phyloP scores from a whole-genome alignment of 2,797 vertebrate genomes.

The Rousettus madagascariensis region DNA sequence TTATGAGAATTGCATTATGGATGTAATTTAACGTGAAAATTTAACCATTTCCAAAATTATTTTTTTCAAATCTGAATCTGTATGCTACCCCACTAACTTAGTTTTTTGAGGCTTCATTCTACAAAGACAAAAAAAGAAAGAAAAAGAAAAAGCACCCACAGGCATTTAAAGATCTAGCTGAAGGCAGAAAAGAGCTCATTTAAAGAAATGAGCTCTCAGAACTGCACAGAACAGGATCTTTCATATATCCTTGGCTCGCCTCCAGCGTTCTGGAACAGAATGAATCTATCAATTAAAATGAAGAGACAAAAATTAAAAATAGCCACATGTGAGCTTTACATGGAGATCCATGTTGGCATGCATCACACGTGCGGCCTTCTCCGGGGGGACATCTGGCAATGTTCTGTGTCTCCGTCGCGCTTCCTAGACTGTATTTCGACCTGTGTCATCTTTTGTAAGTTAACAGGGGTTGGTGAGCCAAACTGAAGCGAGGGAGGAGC shows the following conservation, averaged over 20 bases:
- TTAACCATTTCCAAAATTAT: background rate
- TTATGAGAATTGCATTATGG: background rate
- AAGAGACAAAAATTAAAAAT: background rate
- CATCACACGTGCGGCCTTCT: background rate
- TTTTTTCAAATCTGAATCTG: conserved; percentile 16
- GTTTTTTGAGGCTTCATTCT: background rate
- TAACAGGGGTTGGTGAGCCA: background rate
- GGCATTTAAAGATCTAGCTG: background rate
- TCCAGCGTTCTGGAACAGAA: conserved; percentile 36
- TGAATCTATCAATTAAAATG: conserved; percentile 39
- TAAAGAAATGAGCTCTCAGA: conserved; percentile 44
- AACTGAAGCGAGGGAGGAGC: background rate
- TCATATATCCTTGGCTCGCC: conserved; percentile 44
- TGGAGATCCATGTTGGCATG: background rate
- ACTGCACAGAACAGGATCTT: conserved; percentile 45
- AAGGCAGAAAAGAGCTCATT: conserved; percentile 41
- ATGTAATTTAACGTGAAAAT: background rate
- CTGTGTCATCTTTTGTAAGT: background rate
- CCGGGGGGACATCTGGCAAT: background rate
- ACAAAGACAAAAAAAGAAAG: background rate
- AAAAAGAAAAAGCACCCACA: background rate
- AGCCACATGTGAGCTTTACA: background rate
- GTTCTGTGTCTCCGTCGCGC: background rate
- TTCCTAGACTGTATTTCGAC: background rate
- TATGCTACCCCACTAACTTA: background rate